Base-by-base conservation (phyloP, 2,888 invertebrate species). In the Geophilus truncorum region DNA sequence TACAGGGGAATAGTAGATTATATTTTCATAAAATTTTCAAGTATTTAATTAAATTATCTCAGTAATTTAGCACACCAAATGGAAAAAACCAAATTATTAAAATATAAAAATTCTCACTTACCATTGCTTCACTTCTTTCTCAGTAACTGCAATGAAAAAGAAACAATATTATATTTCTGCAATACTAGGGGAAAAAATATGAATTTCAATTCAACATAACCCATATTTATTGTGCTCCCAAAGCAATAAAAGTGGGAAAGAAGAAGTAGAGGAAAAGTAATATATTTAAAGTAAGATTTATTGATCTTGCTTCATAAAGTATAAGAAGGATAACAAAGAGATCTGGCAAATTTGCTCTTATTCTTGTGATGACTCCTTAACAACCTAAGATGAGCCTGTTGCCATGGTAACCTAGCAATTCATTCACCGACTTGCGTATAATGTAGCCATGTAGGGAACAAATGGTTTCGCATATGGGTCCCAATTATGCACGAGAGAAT, bases 111-210 rank as follows among this genome's bases (percentile, higher is more conserved):
- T 5, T 1, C 12, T 76, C 12, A 76, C 76, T 76, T 32, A 76
- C 76, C 76, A 76, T 76, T 76, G 76, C 76, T 76, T 76, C 76
- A 76, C 76, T 76, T 76, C 76, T 76, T 76, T 76, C 25, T 76
- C 76, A n/a, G 76, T 76, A n/a, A 76, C 76, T 76, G 28, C 7
- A 76, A 76, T 23, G n/a, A n/a, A 25, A 76, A 76, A 76, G 15
- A 76, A 76, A 76, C 1, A 6, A 32, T 21, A 15, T 57, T 57
- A 57, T n/a, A 21, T n/a, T n/a, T n/a, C n/a, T n/a, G n/a, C n/a
- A n/a, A n/a, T n/a, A n/a, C n/a, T n/a, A n/a, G n/a, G n/a, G n/a
- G n/a, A n/a, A n/a, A n/a, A n/a, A n/a, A n/a, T n/a, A n/a, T n/a
- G n/a, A 57, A 40, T 1, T 40, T 40, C 9, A 40, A 40, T 12